These are phyloP conservation scores for Aphelenchoides avenae DNA, from an alignment of 1,140 invertebrate genomes.

Conservation along the genomic window DNA sequence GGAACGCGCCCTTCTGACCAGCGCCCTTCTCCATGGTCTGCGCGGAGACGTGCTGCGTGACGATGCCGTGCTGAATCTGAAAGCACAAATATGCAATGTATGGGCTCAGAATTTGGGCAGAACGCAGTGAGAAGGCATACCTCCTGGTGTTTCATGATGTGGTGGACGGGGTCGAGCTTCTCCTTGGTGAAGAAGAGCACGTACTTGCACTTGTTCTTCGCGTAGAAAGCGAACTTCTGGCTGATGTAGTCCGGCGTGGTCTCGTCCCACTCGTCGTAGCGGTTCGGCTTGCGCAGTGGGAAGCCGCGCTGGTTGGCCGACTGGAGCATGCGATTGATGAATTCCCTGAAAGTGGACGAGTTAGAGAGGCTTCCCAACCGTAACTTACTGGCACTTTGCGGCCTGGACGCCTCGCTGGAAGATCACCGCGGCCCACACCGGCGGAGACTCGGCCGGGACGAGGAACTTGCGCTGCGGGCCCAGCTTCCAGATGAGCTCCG, in stretches of 20 bases:
- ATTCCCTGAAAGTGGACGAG: slow-evolving; percentile 1
- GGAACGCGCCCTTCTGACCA: slow-evolving; percentile 5
- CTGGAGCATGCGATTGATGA: slow-evolving; percentile 12
- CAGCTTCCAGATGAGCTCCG: slow-evolving; percentile 13
- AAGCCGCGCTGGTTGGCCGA: slow-evolving; percentile 7
- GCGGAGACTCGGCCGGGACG: background rate
- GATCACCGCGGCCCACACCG: slow-evolving; percentile 5
- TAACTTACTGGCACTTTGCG: background rate
- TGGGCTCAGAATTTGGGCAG: too few relatives aligned
- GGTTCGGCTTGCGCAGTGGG: background rate
- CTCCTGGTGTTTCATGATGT: slow-evolving; percentile 13
- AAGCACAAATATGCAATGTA: too few relatives aligned
- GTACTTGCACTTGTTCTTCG: slow-evolving; percentile 2
- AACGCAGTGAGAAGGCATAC: too few relatives aligned
- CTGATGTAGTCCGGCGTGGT: background rate
- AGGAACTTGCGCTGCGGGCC: slow-evolving; percentile 3
- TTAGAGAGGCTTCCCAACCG: too few relatives aligned
- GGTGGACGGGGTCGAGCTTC: slow-evolving; percentile 18
- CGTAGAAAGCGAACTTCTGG: background rate
- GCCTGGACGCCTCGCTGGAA: slow-evolving; percentile 1
- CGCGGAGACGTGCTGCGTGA: slow-evolving; percentile 11
- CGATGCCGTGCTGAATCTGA: slow-evolving; percentile 7
- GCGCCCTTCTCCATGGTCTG: slow-evolving; percentile 10
- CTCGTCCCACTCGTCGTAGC: background rate
- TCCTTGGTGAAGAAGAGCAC: slow-evolving; percentile 14